Conservation (phyloP, 2,113 vertebrate species). For the Anarrhichthys ocellatus region DNA sequence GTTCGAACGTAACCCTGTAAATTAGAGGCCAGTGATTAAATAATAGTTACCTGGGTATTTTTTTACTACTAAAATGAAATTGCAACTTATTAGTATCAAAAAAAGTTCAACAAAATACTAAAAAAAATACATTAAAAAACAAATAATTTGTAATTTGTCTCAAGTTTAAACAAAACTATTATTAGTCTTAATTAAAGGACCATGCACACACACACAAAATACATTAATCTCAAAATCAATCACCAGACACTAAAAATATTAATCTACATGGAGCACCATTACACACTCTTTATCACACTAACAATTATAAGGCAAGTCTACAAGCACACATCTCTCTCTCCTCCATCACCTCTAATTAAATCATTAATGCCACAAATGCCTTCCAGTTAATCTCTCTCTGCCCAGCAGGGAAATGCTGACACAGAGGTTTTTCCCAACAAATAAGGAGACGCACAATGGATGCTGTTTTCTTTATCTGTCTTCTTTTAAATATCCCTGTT, state of each 20-base stretch:
- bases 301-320: neutral
- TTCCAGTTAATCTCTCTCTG: neutral
- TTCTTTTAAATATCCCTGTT: constrained; percentile 20
- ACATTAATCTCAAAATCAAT: neutral
- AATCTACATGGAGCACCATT: neutral
- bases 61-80: neutral
- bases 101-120: neutral
- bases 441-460: neutral
- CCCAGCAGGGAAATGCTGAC: neutral
- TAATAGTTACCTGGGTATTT: neutral
- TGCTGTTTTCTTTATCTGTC: constrained; percentile 2
- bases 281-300: neutral
- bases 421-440: neutral
- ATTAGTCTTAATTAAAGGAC: neutral
- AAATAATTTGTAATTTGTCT: neutral
- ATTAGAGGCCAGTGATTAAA: neutral
- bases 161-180: neutral
- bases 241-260: neutral
- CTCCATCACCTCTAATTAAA: constrained; percentile 2
- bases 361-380: constrained; percentile 11
- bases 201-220: neutral
- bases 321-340: neutral
- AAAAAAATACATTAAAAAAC: neutral
- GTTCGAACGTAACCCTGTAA: neutral
- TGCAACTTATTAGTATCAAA: neutral